A percentile compares a stretch with the other conserved stretches of the same genome.
These are phyloP conservation scores for Grallaria varia DNA, from an alignment of 2,113 vertebrate species.

Conservation along the genomic window DNA sequence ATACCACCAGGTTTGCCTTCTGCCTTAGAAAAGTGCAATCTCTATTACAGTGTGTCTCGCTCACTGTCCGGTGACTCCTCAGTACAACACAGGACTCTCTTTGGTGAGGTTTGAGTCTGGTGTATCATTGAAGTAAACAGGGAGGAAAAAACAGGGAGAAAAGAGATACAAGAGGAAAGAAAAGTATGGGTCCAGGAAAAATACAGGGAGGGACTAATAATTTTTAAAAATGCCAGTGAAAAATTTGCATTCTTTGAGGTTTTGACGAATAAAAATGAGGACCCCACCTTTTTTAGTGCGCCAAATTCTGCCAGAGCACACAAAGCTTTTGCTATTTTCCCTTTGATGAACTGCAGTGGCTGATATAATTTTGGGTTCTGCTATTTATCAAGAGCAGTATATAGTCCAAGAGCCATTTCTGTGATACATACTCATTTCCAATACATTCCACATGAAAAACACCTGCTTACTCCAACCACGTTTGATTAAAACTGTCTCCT, in stretches of 20 bases:
- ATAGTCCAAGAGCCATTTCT: conserved; percentile 33
- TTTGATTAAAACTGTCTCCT: conserved; percentile 58
- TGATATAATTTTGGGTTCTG: conserved; percentile 26
- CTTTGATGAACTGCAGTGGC: background rate
- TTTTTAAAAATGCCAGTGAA: background rate
- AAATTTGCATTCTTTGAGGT: background rate
- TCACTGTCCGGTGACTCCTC: background rate
- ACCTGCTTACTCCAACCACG: conserved; percentile 19
- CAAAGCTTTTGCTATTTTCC: background rate
- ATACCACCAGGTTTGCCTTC: background rate
- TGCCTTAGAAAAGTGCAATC: background rate
- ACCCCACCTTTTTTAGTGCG: background rate
- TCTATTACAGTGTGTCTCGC: background rate
- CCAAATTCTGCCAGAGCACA: background rate
- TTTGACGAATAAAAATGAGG: background rate
- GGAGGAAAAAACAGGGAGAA: fast-evolving
- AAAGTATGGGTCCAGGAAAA: background rate
- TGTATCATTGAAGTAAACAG: background rate
- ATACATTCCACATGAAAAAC: conserved; percentile 45
- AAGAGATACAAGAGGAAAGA: background rate
- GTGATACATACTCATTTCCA: conserved; percentile 42
- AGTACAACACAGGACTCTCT: background rate
- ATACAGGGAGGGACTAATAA: background rate
- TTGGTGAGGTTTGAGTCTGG: background rate
- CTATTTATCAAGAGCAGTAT: conserved; percentile 40